Conservation (phyloP, 2,797 vertebrate species). For the Scyliorhinus canicula region DNA sequence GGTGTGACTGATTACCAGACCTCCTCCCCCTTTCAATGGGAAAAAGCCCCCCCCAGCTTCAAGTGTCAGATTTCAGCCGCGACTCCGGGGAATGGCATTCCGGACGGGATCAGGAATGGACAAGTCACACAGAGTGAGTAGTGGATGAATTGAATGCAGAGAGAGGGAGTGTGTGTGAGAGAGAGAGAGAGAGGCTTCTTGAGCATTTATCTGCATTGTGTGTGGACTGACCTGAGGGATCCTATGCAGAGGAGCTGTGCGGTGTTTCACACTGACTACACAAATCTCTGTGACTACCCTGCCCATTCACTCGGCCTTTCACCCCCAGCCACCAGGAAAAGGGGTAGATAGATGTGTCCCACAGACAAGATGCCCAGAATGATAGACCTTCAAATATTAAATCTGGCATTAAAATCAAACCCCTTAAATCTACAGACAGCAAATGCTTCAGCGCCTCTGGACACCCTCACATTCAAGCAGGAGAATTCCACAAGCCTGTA, state of each 20-base stretch:
- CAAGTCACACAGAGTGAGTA: conserved; percentile 5
- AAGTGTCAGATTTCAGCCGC: neutral
- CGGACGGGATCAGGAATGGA: neutral
- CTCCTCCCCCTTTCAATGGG: neutral
- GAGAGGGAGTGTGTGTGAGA: too few species aligned
- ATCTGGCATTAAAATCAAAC: neutral
- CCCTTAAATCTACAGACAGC: neutral
- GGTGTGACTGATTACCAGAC: neutral
- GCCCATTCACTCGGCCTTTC: neutral
- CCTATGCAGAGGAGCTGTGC: neutral
- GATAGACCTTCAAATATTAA: neutral
- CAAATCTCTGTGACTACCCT: neutral
- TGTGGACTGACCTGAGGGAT: neutral
- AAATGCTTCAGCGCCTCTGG: neutral
- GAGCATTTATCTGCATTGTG: neutral
- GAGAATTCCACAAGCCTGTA: neutral
- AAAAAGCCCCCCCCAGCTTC: neutral
- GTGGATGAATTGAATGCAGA: neutral
- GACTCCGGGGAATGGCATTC: neutral
- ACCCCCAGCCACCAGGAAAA: neutral
- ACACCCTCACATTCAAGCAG: too few species aligned
- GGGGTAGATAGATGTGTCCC: neutral
- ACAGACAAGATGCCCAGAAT: neutral
- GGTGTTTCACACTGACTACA: neutral
- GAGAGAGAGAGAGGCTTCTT: too few species aligned